Base-by-base conservation (phyloP, 1,140 invertebrate species). In the Phymorhynchus buccinoides region DNA sequence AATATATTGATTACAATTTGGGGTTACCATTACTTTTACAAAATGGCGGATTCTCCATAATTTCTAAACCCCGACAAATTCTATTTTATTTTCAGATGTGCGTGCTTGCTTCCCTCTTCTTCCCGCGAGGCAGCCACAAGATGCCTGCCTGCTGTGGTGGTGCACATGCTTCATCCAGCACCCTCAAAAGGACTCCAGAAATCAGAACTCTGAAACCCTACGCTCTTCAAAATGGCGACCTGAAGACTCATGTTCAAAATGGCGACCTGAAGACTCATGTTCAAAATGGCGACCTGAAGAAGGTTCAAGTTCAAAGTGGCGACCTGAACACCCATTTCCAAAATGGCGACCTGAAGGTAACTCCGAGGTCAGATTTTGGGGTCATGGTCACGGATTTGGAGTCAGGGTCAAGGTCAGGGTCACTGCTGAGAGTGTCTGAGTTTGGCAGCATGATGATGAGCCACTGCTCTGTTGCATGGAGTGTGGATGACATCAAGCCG, bases 401-500 rank as follows among this genome's bases (percentile, higher is more conserved):
- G 62, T n/a, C 62, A 66, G 6, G 4, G 62, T 66, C 18, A n/a
- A 18, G 62, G 62, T 66, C 62, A 66, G n/a, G 62, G 62, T n/a
- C 62, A n/a, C 7, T 30, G 22, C 18, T 66, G 62, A 22, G n/a
- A 22, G 62, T 66, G 62, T 66, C 62, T 6, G 62, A 66, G 62
- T 66, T 1, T 30, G 62, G 62, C 62, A 66, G 62, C 62, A 14
- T 66, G 62, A 22, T 66, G 62, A 22, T 4, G 22, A 66, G 62
- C n/a, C 18, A 66, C 62, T 52, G 48, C 48, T 66, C 62, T n/a
- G 62, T 66, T 16, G 62, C n/a, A n/a, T 66, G 62, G 62, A 66
- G 22, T 4, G 62, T 66, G 62, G 62, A 27, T 16, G 62, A 66
- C 22, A 30, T 66, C 62, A 66, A 0, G 62, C 7, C 62, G 7